phyloP scores from a whole-genome alignment of 2,113 vertebrate species.

The Mus musculus region DNA sequence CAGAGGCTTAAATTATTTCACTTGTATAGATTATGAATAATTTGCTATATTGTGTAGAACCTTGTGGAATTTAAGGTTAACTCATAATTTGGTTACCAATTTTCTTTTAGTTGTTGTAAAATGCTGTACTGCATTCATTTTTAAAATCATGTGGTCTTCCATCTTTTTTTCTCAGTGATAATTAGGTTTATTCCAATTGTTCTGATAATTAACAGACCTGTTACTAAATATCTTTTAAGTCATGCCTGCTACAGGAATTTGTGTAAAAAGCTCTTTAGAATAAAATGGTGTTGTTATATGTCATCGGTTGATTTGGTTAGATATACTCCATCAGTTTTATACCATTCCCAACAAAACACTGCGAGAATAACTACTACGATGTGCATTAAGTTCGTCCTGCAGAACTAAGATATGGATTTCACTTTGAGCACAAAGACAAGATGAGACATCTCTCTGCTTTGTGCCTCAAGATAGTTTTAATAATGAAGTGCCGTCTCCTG shows the following conservation, averaged over 20 bases:
- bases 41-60: background rate
- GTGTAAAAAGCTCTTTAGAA: slow-evolving; percentile 1
- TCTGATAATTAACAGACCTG: slow-evolving; percentile 25
- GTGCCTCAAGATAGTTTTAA: background rate
- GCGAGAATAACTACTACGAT: background rate
- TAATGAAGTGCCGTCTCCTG: background rate
- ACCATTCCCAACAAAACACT: background rate
- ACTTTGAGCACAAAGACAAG: background rate
- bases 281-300: background rate
- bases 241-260: background rate
- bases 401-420: background rate
- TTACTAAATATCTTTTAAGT: slow-evolving; percentile 1
- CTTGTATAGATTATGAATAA: background rate
- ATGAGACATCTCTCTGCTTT: slow-evolving; percentile 17
- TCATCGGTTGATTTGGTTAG: background rate
- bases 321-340: background rate
- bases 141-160: background rate
- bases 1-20: background rate
- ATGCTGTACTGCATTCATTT: slow-evolving; percentile 39
- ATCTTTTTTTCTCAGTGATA: slow-evolving; percentile 30
- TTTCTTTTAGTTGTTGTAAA: background rate
- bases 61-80: slow-evolving; percentile 17
- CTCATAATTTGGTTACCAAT: background rate
- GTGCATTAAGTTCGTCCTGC: background rate
- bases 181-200: background rate